These are phyloP conservation scores for Myotis vivesi DNA, from an alignment of 2,797 vertebrate species.

Conservation along the genomic window DNA sequence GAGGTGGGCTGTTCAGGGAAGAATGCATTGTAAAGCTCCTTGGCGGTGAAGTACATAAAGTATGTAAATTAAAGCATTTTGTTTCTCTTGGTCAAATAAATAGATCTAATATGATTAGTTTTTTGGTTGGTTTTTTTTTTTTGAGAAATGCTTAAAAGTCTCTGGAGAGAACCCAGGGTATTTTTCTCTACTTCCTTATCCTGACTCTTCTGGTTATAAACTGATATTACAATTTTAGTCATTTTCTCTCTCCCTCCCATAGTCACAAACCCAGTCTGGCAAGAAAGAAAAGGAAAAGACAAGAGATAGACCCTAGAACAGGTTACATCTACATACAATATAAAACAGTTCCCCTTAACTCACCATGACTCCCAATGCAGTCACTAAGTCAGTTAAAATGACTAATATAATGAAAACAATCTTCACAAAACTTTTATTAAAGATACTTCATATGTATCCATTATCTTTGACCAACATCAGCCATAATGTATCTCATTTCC, in stretches of 20 bases:
- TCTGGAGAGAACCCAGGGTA: neutral
- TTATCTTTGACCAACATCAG: neutral
- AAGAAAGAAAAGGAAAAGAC: neutral
- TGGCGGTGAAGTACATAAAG: neutral
- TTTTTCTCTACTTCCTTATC: neutral
- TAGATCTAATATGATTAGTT: neutral
- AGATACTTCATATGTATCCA: neutral
- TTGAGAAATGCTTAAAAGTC: neutral
- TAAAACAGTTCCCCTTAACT: neutral
- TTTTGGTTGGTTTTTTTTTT: neutral
- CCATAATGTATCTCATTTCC: neutral
- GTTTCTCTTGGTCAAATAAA: neutral
- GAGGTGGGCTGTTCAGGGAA: neutral
- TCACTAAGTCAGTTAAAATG: neutral
- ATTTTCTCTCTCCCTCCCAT: neutral
- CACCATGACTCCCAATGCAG: fast-evolving
- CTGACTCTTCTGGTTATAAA: neutral
- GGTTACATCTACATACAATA: neutral
- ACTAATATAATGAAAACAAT: neutral
- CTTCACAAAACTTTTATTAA: neutral
- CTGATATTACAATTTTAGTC: neutral
- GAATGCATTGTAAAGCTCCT: neutral
- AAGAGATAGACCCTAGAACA: neutral
- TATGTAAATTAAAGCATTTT: neutral
- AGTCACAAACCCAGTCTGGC: neutral